These are phyloP conservation scores for Apoda limacodes DNA, from an alignment of 2,888 invertebrate genomes.

Conservation along the genomic window DNA sequence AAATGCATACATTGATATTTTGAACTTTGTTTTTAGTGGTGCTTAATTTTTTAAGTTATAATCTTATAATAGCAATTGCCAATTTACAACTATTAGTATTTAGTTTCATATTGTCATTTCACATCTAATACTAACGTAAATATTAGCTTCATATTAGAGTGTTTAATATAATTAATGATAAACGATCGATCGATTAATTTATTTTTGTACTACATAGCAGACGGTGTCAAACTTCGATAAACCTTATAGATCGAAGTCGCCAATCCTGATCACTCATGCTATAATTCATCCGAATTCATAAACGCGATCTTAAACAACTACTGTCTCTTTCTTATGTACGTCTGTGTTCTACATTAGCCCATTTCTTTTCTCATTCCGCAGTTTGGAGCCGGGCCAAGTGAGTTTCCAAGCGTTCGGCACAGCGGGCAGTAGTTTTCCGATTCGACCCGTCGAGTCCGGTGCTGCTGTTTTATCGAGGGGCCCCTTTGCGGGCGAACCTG, in stretches of 20 bases:
- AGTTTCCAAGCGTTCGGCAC: conserved; percentile 64
- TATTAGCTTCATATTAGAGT: too few species aligned
- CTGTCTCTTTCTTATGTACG: conserved; percentile 60
- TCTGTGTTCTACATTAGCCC: conserved; percentile 52
- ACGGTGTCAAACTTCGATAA: conserved; percentile 55
- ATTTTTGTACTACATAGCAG: conserved; percentile 48
- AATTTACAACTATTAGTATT: too few species aligned
- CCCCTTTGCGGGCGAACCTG: conserved; percentile 41
- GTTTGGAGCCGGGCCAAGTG: conserved; percentile 70
- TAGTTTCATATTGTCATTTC: too few species aligned
- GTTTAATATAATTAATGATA: too few species aligned
- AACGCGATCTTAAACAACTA: conserved; percentile 46
- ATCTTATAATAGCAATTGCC: too few species aligned
- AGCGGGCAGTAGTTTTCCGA: conserved; percentile 67
- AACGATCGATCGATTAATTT: conserved; percentile 25
- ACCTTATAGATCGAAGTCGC: conserved; percentile 51
- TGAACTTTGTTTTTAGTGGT: too few species aligned
- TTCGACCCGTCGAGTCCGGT: conserved; percentile 58
- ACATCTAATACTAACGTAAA: too few species aligned
- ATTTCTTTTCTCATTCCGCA: conserved; percentile 70
- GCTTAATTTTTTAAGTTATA: too few species aligned
- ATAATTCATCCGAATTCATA: conserved; percentile 62
- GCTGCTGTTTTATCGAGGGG: conserved; percentile 42
- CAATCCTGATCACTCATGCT: conserved; percentile 57
- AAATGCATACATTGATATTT: too few species aligned